These are phyloP conservation scores for Sarcophaga bullata DNA, from an alignment of 1,140 invertebrate genomes.

Conservation along the genomic window DNA sequence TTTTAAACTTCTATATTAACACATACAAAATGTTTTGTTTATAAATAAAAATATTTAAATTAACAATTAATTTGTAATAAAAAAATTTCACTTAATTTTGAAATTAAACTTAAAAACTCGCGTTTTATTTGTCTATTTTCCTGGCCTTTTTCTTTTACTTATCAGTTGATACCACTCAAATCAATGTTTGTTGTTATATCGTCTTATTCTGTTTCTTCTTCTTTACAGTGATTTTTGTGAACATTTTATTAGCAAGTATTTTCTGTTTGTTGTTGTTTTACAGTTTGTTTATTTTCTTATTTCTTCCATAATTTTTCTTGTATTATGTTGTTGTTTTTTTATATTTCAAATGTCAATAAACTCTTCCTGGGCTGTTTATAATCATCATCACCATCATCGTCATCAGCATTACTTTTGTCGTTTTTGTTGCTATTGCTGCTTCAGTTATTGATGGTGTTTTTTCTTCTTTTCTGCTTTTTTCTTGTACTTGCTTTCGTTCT, in stretches of 20 bases:
- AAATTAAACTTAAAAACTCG: too few species aligned
- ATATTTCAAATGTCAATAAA: slow-evolving; percentile 36
- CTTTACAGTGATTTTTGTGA: not conserved
- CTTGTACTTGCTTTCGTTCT: not conserved
- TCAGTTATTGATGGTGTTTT: not conserved
- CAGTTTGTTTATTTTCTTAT: not conserved
- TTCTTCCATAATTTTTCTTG: not conserved
- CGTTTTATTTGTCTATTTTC: too few species aligned
- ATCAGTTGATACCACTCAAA: too few species aligned
- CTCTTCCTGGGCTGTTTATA: slow-evolving; percentile 9
- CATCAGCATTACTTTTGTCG: not conserved
- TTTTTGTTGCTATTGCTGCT: not conserved
- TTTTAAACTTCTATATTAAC: too few species aligned
- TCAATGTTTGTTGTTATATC: too few species aligned
- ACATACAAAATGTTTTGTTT: too few species aligned
- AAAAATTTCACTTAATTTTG: too few species aligned
- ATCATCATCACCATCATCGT: not conserved
- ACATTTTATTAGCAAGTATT: not conserved
- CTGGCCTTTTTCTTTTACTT: too few species aligned
- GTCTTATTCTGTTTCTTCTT: not conserved
- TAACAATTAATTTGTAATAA: too few species aligned
- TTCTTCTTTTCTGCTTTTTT: not conserved
- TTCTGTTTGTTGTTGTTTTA: not conserved
- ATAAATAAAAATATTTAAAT: too few species aligned
- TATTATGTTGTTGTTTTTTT: slow-evolving; percentile 1